Percentiles rank a stretch among this genome's conserved stretches.
Conservation (phyloP, 2,797 vertebrate genomes). For the Hippoglossus hippoglossus region DNA sequence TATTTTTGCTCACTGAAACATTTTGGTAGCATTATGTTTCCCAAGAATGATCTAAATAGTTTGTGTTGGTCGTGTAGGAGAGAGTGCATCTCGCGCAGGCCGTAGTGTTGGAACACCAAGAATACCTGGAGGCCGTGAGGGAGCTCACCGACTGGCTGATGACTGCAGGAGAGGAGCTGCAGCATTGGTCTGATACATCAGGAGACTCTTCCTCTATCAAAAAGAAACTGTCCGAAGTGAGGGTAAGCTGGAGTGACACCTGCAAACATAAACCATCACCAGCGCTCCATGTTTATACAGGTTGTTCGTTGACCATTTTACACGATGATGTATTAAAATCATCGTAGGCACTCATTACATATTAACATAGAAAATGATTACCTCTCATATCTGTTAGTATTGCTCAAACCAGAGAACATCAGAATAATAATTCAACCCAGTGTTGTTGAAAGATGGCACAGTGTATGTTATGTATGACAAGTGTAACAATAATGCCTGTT, state of each 20-base stretch:
- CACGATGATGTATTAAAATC: no score
- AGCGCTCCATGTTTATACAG: background rate
- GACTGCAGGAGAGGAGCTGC: constrained; percentile 95
- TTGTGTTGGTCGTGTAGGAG: constrained; percentile 80
- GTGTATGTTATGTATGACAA: background rate
- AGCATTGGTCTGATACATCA: constrained; percentile 93
- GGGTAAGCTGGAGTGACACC: constrained; percentile 79
- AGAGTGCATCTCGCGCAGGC: constrained; percentile 92
- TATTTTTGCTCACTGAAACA: background rate
- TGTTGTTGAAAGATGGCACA: no score
- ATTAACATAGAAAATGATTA: no score
- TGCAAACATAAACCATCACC: no score
- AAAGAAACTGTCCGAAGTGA: constrained; percentile 91
- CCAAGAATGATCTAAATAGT: background rate
- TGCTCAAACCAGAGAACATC: no score
- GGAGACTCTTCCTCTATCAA: constrained; percentile 89
- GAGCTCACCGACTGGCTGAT: constrained; percentile 97
- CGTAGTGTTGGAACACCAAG: constrained; percentile 93
- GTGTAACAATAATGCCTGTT: background rate
- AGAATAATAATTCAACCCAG: no score
- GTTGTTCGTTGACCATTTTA: no score
- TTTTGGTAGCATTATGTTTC: background rate
- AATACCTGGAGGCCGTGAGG: constrained; percentile 93
- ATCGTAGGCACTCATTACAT: no score
- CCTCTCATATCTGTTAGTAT: no score